Evolutionary conservation across 2,113 vertebrate species (phyloP).

Genomic region (Synodontis membranacea): DNA sequence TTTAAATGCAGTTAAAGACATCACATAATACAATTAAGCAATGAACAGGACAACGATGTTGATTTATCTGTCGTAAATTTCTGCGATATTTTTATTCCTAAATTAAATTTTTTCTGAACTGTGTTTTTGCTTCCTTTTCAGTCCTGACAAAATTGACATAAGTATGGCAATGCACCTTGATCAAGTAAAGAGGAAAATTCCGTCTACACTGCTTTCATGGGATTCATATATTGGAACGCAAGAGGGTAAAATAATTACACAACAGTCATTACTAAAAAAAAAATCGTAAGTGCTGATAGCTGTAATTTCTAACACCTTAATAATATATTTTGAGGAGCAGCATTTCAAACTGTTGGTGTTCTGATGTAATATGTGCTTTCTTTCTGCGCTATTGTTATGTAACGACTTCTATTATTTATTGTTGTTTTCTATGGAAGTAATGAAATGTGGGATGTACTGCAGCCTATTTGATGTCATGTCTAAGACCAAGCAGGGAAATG

Average conservation of each 20-base stretch:
- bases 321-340: not conserved
- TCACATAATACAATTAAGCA: not conserved
- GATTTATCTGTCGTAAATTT: not conserved
- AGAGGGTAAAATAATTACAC: conserved; percentile 79
- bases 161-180: conserved; percentile 85
- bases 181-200: conserved; percentile 83
- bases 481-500: conserved; percentile 83
- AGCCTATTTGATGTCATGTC: conserved; percentile 91
- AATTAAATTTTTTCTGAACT: not conserved
- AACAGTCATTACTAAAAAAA: not conserved
- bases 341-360: not conserved
- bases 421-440: conserved; percentile 68
- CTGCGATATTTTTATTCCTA: not conserved
- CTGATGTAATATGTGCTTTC: not conserved
- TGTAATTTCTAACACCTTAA: not conserved
- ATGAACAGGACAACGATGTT: too few relatives aligned
- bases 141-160: conserved; percentile 88
- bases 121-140: conserved; percentile 50
- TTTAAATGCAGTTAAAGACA: not conserved
- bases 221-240: conserved; percentile 79
- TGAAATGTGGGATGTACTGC: conserved; percentile 85
- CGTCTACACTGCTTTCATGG: conserved; percentile 80
- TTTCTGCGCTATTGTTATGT: not conserved
- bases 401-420: not conserved
- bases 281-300: not conserved